A percentile compares a stretch with the other conserved stretches of the same genome.
phyloP scores from a whole-genome alignment of 2,113 vertebrate genomes.

The Nothoprocta pentlandii region DNA sequence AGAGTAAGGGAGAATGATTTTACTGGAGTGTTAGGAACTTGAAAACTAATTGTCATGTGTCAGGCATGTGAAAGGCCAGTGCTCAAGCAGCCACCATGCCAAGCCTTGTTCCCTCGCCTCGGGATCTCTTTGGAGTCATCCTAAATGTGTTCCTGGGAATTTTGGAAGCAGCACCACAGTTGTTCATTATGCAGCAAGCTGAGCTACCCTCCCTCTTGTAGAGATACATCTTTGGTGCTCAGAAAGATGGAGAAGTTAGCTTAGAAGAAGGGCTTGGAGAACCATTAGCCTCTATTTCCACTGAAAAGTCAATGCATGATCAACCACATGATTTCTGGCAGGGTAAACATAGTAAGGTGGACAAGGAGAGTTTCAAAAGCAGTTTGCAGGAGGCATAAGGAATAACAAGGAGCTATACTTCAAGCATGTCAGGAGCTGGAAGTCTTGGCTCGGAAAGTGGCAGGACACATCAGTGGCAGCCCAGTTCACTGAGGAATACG shows the following conservation, averaged over 20 bases:
- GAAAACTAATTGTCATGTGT: neutral
- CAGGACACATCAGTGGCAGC: neutral
- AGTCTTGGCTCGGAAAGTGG: neutral
- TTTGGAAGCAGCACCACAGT: neutral
- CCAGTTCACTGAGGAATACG: neutral
- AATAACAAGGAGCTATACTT: neutral
- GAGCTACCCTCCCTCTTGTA: neutral
- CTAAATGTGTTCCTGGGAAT: slow-evolving; percentile 11
- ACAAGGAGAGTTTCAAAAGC: neutral
- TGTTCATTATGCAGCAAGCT: neutral
- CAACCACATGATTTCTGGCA: neutral
- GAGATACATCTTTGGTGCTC: neutral
- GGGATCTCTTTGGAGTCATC: slow-evolving; percentile 22
- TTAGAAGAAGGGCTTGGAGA: neutral
- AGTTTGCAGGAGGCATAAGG: neutral
- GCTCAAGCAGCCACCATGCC: neutral
- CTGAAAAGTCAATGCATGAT: neutral
- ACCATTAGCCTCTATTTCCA: neutral
- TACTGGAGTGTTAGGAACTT: neutral
- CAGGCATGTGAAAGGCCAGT: neutral
- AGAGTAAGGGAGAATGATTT: neutral
- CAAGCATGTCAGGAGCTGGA: neutral
- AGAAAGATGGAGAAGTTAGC: neutral
- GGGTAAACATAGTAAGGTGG: neutral
- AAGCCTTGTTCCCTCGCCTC: slow-evolving; percentile 3